Percentiles rank a stretch among this genome's conserved stretches.
phyloP scores from a whole-genome alignment of 2,113 vertebrate species.

The Lophochroa leadbeateri region DNA sequence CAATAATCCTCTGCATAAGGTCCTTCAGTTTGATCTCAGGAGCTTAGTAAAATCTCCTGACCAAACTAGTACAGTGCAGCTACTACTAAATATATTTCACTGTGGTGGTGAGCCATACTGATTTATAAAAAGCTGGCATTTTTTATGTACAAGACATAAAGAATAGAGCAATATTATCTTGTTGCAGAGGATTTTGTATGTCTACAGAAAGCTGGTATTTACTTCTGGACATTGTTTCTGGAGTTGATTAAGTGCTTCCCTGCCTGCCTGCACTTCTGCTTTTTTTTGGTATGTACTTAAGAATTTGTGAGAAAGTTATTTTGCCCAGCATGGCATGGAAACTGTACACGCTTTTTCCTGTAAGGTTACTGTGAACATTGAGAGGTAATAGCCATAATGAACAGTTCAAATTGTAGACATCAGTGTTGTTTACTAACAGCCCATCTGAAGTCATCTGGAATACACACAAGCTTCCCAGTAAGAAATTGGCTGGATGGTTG shows the following conservation, averaged over 20 bases:
- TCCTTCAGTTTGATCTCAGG: constrained; percentile 6
- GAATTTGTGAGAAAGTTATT: not conserved
- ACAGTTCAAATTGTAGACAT: not conserved
- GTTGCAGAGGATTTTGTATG: not conserved
- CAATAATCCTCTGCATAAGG: not conserved
- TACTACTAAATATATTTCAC: not conserved
- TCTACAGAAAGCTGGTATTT: not conserved
- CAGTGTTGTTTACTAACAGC: not conserved
- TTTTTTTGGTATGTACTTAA: not conserved
- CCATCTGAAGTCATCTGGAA: not conserved
- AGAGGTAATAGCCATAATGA: not conserved
- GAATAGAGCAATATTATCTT: not conserved
- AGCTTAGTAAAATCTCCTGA: constrained; percentile 40
- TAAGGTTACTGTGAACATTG: not conserved
- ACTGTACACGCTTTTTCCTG: not conserved
- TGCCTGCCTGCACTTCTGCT: not conserved
- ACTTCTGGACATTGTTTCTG: not conserved
- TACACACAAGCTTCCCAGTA: not conserved
- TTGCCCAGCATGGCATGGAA: not conserved
- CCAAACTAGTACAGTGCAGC: not conserved
- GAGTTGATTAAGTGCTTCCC: not conserved
- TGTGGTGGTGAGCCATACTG: not conserved
- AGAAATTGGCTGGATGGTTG: not conserved
- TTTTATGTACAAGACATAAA: not conserved
- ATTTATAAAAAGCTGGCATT: not conserved